phyloP scores from a whole-genome alignment of 2,113 vertebrate genomes.

The Mus spicilegus region DNA sequence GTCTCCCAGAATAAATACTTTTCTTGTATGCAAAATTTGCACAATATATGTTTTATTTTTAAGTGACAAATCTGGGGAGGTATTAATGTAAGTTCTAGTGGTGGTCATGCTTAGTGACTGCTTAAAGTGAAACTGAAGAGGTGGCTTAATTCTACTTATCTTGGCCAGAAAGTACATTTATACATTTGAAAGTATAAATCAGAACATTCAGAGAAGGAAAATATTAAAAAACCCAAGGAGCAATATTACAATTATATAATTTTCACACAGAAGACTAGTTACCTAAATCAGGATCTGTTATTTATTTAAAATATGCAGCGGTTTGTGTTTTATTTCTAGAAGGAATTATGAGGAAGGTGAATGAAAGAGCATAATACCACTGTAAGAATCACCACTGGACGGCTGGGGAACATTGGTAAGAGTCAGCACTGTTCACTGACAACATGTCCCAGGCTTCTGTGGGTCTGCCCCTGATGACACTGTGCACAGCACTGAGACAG shows the following conservation, averaged over 20 bases:
- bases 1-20: not conserved
- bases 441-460: not conserved
- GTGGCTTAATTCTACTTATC: not conserved
- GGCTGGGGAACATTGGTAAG: not conserved
- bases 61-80: not conserved
- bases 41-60: not conserved
- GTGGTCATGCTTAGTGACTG: not conserved
- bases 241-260: not conserved
- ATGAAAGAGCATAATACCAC: not conserved
- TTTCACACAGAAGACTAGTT: slow-evolving; percentile 3
- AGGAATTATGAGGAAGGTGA: slow-evolving; percentile 23
- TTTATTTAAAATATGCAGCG: not conserved
- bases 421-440: not conserved
- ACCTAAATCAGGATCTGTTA: not conserved
- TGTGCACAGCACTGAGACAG: not conserved
- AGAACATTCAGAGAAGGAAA: slow-evolving; percentile 30
- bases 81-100: not conserved
- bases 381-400: not conserved
- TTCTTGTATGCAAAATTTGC: slow-evolving; percentile 2
- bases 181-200: not conserved
- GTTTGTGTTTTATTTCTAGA: slow-evolving; percentile 44
- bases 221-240: not conserved
- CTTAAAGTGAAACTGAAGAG: not conserved
- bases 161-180: not conserved
- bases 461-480: not conserved